phyloP scores from a whole-genome alignment of 1,140 invertebrate genomes.

The Papilio polyxenes region DNA sequence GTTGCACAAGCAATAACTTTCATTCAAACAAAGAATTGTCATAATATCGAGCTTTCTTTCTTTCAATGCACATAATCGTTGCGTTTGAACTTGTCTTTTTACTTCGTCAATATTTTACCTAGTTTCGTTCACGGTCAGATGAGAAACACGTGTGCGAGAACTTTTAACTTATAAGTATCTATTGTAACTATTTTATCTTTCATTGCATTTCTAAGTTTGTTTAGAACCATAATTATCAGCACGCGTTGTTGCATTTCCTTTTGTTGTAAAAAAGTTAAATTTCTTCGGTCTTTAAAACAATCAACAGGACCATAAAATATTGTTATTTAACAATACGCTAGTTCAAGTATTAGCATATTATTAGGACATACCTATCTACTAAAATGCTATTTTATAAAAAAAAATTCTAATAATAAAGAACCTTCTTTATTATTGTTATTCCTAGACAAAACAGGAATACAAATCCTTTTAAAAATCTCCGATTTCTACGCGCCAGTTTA shows the following conservation, averaged over 20 bases:
- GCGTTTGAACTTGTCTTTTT: neutral
- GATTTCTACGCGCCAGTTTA: neutral
- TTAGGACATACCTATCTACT: no score
- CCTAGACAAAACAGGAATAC: no score
- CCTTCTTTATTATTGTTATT: no score
- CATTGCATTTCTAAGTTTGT: neutral
- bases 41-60: conserved; percentile 25
- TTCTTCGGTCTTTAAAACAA: neutral
- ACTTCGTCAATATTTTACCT: conserved; percentile 22
- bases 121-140: conserved; percentile 9
- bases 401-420: no score
- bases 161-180: neutral
- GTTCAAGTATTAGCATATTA: neutral
- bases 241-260: neutral
- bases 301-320: neutral
- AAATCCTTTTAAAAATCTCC: no score
- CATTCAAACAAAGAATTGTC: neutral
- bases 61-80: conserved; percentile 1
- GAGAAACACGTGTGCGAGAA: conserved; percentile 2
- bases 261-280: neutral
- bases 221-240: neutral
- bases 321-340: neutral
- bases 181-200: neutral
- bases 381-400: no score
- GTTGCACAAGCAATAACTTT: conserved; percentile 2